Conservation (phyloP, 2,888 invertebrate genomes). For the Hermaeophaga mercurialis region DNA sequence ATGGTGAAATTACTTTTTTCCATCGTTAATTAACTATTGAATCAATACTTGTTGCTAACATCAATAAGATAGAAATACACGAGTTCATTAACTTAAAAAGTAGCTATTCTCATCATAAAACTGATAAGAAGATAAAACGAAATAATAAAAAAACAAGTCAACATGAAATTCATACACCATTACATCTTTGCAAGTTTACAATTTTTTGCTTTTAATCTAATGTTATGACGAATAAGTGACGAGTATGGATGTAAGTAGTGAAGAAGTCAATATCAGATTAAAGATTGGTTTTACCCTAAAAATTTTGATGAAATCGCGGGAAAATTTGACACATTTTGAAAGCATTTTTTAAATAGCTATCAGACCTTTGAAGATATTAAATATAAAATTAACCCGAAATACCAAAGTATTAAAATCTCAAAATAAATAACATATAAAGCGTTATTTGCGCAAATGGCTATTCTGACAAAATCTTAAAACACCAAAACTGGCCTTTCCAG, state of each 20-base stretch:
- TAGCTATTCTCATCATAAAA: slow-evolving; percentile 29
- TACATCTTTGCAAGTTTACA: background rate
- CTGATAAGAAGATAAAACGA: slow-evolving; percentile 22
- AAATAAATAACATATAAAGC: no score
- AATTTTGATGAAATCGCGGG: no score
- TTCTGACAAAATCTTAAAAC: no score
- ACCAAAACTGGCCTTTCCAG: no score
- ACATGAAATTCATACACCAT: slow-evolving; percentile 16
- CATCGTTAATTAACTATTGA: slow-evolving; percentile 8
- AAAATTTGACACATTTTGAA: no score
- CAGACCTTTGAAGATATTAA: no score
- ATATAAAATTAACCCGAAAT: no score
- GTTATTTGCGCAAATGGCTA: no score
- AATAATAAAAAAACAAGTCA: slow-evolving; percentile 16
- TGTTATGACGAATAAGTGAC: background rate
- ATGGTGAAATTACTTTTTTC: slow-evolving; percentile 9
- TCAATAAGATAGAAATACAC: slow-evolving; percentile 22
- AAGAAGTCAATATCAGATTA: background rate
- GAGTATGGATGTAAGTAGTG: background rate
- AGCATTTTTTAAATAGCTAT: no score
- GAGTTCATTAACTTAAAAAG: slow-evolving; percentile 11
- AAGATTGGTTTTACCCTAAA: no score
- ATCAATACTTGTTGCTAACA: slow-evolving; percentile 26
- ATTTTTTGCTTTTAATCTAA: background rate
- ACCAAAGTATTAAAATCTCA: no score